Percentiles rank a stretch among this genome's conserved stretches.
Evolutionary conservation across 2,888 invertebrate genomes (phyloP).

Genomic region (Drosophila eohydei): DNA sequence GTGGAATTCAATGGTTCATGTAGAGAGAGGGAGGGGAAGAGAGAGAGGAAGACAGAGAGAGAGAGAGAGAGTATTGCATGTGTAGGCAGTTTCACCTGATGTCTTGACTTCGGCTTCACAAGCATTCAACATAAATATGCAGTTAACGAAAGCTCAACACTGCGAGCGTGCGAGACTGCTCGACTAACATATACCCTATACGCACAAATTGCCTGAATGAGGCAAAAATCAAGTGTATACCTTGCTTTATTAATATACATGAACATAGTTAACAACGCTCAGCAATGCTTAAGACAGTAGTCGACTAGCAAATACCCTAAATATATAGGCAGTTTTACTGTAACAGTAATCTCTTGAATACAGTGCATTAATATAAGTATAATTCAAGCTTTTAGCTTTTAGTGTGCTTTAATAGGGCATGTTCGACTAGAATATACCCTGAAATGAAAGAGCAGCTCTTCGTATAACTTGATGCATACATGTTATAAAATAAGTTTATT

Average conservation of each 20-base stretch:
- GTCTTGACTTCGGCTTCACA: slow-evolving; percentile 38
- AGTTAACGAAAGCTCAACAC: not conserved
- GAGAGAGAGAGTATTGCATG: slow-evolving; percentile 9
- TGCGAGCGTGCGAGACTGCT: not conserved
- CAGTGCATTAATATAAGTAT: not conserved
- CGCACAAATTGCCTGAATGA: not conserved
- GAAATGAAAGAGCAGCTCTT: too few species aligned
- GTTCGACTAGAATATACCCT: not conserved
- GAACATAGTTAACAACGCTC: too few species aligned
- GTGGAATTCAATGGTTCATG: slow-evolving; percentile 49
- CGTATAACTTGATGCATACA: too few species aligned
- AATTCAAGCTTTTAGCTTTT: not conserved
- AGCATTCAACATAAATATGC: slow-evolving; percentile 5
- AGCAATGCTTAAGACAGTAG: not conserved
- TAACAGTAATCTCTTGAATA: too few species aligned
- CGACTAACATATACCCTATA: not conserved
- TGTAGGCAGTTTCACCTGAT: slow-evolving; percentile 66
- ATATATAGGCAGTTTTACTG: not conserved
- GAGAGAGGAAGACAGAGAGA: not conserved
- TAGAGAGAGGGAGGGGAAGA: not conserved
- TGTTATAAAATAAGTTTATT: too few species aligned
- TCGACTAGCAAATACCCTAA: not conserved
- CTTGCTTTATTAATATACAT: too few species aligned
- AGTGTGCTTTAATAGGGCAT: not conserved
- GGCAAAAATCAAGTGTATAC: too few species aligned